phyloP scores from a whole-genome alignment of 2,113 vertebrate species.

The Leptodactylus fuscus region DNA sequence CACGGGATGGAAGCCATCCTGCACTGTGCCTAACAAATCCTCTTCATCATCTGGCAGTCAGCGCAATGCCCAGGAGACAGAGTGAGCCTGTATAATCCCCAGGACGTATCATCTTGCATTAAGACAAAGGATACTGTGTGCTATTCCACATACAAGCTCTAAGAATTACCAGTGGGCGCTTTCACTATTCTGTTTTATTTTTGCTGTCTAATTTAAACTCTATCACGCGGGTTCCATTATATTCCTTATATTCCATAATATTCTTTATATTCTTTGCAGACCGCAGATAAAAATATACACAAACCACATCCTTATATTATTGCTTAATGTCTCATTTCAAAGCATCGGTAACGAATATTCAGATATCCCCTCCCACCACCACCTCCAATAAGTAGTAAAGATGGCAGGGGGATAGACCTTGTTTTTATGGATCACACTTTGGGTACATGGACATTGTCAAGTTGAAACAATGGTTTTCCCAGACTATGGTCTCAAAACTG shows the following conservation, averaged over 20 bases:
- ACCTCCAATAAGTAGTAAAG: no score
- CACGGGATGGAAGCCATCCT: not conserved
- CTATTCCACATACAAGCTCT: not conserved
- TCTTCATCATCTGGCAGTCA: not conserved
- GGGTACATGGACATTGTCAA: no score
- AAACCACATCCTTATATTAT: not conserved
- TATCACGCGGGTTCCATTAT: not conserved
- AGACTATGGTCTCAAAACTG: no score
- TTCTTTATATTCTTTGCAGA: no score
- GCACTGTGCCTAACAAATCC: not conserved
- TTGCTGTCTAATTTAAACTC: slow-evolving; percentile 3
- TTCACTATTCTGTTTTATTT: slow-evolving; percentile 38
- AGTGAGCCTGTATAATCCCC: slow-evolving; percentile 24
- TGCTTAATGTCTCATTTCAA: not conserved
- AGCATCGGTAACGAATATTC: no score
- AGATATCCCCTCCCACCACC: no score
- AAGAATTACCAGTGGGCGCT: slow-evolving; percentile 25
- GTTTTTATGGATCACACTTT: no score
- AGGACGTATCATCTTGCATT: slow-evolving; percentile 35
- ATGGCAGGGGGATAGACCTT: no score
- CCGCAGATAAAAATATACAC: no score
- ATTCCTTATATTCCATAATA: no score
- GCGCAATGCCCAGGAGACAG: not conserved
- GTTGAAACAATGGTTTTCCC: no score
- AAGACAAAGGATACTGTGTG: slow-evolving; percentile 46